A percentile compares a stretch with the other conserved stretches of the same genome.
phyloP scores from a whole-genome alignment of 1,140 invertebrate species.

The Whitmania pigra region DNA sequence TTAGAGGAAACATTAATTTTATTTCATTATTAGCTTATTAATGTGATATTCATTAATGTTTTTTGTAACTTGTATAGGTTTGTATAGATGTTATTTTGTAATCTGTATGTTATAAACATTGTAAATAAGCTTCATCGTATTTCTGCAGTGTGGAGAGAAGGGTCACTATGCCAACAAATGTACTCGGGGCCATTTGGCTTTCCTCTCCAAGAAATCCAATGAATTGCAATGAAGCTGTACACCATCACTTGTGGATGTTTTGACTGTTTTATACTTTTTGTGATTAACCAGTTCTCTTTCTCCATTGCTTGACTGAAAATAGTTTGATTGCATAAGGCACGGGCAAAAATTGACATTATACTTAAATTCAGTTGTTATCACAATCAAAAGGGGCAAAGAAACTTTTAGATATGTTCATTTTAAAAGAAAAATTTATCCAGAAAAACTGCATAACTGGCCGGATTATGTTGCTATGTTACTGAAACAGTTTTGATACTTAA shows the following conservation, averaged over 20 bases:
- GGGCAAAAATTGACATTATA: no score
- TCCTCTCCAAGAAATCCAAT: slow-evolving; percentile 46
- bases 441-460: no score
- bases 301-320: neutral
- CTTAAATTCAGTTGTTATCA: no score
- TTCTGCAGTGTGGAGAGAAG: slow-evolving; percentile 75
- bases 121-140: neutral
- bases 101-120: neutral
- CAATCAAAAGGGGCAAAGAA: no score
- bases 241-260: slow-evolving; percentile 6
- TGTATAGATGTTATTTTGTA: slow-evolving; percentile 8
- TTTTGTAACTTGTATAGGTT: neutral
- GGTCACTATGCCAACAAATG: slow-evolving; percentile 99
- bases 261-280: slow-evolving; percentile 10
- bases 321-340: no score
- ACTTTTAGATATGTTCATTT: no score
- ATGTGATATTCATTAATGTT: neutral
- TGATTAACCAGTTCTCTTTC: neutral
- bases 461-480: no score
- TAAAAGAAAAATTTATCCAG: no score
- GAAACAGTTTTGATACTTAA: no score
- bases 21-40: neutral
- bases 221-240: no score
- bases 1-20: neutral
- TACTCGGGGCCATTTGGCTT: slow-evolving; percentile 88